phyloP scores from a whole-genome alignment of 1,140 invertebrate species.

The Drosophila gunungcola region DNA sequence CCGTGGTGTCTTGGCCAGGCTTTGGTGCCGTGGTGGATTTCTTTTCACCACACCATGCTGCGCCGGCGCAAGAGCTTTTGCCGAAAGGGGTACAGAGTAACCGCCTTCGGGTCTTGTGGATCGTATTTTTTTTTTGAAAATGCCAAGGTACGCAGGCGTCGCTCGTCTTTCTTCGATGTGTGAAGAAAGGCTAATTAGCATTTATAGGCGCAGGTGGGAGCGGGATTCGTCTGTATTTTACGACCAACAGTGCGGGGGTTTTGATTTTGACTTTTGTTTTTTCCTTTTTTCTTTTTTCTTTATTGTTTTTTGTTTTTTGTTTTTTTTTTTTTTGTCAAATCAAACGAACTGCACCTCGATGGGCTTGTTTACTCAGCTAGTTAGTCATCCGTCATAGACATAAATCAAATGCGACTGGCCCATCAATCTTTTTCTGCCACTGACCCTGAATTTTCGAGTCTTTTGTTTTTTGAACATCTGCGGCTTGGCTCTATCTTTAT shows the following conservation, averaged over 20 bases:
- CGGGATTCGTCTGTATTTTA: conserved; percentile 20
- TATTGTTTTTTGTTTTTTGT: background rate
- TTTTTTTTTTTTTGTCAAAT: background rate
- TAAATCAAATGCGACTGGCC: conserved; percentile 33
- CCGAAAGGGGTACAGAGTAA: conserved; percentile 34
- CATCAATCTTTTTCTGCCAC: conserved; percentile 57
- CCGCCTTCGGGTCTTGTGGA: conserved; percentile 45
- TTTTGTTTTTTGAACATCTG: conserved; percentile 29
- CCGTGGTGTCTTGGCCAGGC: conserved; percentile 62
- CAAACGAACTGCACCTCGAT: conserved; percentile 18
- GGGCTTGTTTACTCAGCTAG: conserved; percentile 31
- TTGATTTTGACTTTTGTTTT: conserved; percentile 30
- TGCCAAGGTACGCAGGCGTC: conserved; percentile 59
- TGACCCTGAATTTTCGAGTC: conserved; percentile 50
- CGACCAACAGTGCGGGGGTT: conserved; percentile 31
- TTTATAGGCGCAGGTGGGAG: conserved; percentile 56
- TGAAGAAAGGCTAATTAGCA: conserved; percentile 79
- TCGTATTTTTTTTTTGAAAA: conserved; percentile 61
- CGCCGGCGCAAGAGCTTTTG: conserved; percentile 66
- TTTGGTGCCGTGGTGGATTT: conserved; percentile 56
- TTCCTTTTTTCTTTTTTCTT: background rate
- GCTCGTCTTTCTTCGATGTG: conserved; percentile 26
- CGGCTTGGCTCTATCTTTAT: conserved; percentile 3
- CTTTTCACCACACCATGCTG: conserved; percentile 24
- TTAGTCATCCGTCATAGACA: conserved; percentile 54